Evolutionary conservation across 2,113 vertebrate species (phyloP), one percentile per base, ranked within the genome.

Genomic region (Aptenodytes patagonicus): DNA sequence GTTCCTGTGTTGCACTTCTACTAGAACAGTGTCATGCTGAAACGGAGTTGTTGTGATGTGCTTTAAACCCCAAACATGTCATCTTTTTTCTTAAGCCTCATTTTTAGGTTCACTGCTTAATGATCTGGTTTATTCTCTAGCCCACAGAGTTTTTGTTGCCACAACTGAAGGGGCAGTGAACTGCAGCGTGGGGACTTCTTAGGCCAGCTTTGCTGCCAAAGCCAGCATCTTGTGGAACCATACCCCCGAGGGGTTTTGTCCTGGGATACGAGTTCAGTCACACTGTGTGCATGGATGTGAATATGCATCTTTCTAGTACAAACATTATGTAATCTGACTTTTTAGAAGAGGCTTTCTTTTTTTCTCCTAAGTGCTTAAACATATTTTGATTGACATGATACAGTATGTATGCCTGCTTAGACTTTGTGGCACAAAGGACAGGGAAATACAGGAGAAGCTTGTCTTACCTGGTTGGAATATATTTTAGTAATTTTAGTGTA

Each of bases 1-100:
- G n/a, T 70, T 80, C 21, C 62, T 0, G 0, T 25, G 60, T 24
- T 69, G 61, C 31, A 5, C 26, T 38, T 86, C 3, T 3, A 51
- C 44, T 22, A 49, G 61, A 66, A 14, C 52, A 38, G 15, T 7
- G 40, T 90, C n/a, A 31, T 0, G 1, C 26, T 55, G 64, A 24
- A 65, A n/a, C n/a, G n/a, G 47, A 71, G 58, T 40, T 54, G 55
- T 34, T 86, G 42, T 80, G 81, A 68, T 76, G 28, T 72, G 21
- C 54, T 81, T 78, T 52, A 52, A 83, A 60, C n/a, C 51, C 14
- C 15, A 32, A 10, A 40, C 17, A 7, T 66, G 42, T 47, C 38
- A 13, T 51, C 34, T 58, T 57, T 73, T 73, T 84, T 66, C 72
- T 76, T 76, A 24, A 57, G 71, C 40, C 46, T 88, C 24, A 4